Evolutionary conservation across 92 coral and sea anemone species (phyloP).

Genomic region (Pocillopora grandis): DNA sequence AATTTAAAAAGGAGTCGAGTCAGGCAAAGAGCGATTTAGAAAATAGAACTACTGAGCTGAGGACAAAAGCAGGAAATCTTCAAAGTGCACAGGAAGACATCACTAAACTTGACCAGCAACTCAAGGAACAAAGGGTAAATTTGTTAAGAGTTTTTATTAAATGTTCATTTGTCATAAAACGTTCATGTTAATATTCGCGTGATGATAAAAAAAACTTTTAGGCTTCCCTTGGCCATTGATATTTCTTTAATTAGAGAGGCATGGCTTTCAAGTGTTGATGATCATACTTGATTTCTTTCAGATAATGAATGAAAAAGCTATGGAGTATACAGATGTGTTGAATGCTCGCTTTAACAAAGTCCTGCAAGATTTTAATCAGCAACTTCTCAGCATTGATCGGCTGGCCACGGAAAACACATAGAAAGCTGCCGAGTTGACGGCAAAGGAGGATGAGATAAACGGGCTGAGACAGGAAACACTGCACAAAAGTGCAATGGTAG

Average conservation of each 20-base stretch:
- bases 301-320: constrained; percentile 95
- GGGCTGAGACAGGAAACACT: constrained; percentile 91
- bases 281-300: neutral
- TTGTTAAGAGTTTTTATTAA: neutral
- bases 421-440: constrained; percentile 93
- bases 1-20: constrained; percentile 58
- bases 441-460: constrained; percentile 95
- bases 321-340: constrained; percentile 92
- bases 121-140: constrained; percentile 93
- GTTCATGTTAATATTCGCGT: no score
- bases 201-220: no score
- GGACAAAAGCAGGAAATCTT: constrained; percentile 82
- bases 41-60: constrained; percentile 1
- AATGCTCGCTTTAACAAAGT: constrained; percentile 94
- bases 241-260: no score
- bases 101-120: constrained; percentile 87
- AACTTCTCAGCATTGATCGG: constrained; percentile 93
- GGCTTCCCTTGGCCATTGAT: no score
- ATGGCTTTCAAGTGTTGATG: neutral
- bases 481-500: constrained; percentile 70
- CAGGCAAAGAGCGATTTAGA: no score
- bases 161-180: no score
- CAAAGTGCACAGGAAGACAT: constrained; percentile 82
- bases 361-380: constrained; percentile 94
- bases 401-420: constrained; percentile 95